Base-by-base conservation (phyloP, 2,888 invertebrate species). In the Podabrus alpinus region DNA sequence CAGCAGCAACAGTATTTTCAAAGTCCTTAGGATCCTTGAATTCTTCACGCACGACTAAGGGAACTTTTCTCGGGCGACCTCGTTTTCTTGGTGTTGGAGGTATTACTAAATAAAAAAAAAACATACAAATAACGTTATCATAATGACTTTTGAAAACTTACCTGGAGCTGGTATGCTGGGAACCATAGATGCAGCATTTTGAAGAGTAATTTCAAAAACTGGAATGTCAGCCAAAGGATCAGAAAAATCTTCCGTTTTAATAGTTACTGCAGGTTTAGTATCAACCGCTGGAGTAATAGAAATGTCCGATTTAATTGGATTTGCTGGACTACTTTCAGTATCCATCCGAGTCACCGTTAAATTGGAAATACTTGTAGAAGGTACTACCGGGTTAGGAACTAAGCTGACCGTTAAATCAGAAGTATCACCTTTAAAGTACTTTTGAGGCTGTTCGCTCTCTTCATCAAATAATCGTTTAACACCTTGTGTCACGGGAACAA, bases 31-130 rank as follows among this genome's bases (percentile, higher is more conserved):
- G 79, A 69, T 82, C 84, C 77, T 77, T 87, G 82, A 81, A 87
- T 81, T 81, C 89, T 83, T 85, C 85, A 9, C 85, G 84, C 68
- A 82, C 86, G 79, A 83, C 88, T 66, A 89, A 85, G 29, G 89
- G 86, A 11, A 84, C 82, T 80, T 89, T 89, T 71, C 89, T 85
- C 0, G 90, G 90, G 24, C 90, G 82, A 3, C 90, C 90, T n/a
- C 90, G 86, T 77, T 88, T 86, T 69, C 87, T 85, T 66, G 87
- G 87, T 13, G 84, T 79, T 21, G 85, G 83, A 17, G 80, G 71
- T 7, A 82, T 77, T 17, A 80, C 69, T 16, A 75, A 72, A 69
- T 78, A 71, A 19, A 67, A 72, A 67, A 72, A 61, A 25, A 11
- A 13, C 25, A 29, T 15, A 25, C 61, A 64, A 62, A 15, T 69